Percentiles rank a stretch among this genome's conserved stretches.
Evolutionary conservation across 1,140 invertebrate genomes (phyloP).

Genomic region (Ephestia elutella): DNA sequence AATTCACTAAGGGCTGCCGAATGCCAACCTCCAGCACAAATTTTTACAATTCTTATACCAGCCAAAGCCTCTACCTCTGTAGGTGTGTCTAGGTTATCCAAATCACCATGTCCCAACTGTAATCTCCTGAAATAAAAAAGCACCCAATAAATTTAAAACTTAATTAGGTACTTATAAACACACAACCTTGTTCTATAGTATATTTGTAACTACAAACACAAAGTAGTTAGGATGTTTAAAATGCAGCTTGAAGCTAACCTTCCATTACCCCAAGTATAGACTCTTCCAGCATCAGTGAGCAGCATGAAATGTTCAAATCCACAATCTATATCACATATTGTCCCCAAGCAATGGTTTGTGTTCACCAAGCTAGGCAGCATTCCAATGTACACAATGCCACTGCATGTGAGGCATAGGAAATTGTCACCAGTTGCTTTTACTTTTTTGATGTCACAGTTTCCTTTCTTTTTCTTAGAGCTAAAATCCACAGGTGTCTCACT

Average conservation of each 20-base stretch:
- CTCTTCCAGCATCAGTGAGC: conserved; percentile 80
- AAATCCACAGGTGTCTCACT: conserved; percentile 29
- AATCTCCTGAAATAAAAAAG: conserved; percentile 79
- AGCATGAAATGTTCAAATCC: conserved; percentile 87
- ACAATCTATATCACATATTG: conserved; percentile 79
- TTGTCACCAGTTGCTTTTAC: conserved; percentile 30
- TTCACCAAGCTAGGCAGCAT: conserved; percentile 76
- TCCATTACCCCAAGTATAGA: conserved; percentile 88
- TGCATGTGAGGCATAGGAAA: conserved; percentile 61
- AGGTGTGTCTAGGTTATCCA: conserved; percentile 78
- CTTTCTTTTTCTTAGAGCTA: conserved; percentile 25
- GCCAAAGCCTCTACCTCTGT: conserved; percentile 80
- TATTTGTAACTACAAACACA: too few relatives aligned
- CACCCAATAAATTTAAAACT: too few relatives aligned
- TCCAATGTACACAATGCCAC: conserved; percentile 73
- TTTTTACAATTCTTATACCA: conserved; percentile 80
- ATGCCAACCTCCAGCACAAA: conserved; percentile 90
- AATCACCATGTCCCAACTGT: conserved; percentile 85
- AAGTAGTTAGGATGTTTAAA: too few relatives aligned
- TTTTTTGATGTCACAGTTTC: conserved; percentile 34
- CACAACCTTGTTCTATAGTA: too few relatives aligned
- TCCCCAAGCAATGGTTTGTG: conserved; percentile 68
- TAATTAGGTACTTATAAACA: too few relatives aligned
- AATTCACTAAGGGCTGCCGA: conserved; percentile 82
- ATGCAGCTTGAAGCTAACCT: conserved; percentile 81